A percentile compares a stretch with the other conserved stretches of the same genome.
Conservation (phyloP, 2,113 vertebrate species). For the Physeter macrocephalus region DNA sequence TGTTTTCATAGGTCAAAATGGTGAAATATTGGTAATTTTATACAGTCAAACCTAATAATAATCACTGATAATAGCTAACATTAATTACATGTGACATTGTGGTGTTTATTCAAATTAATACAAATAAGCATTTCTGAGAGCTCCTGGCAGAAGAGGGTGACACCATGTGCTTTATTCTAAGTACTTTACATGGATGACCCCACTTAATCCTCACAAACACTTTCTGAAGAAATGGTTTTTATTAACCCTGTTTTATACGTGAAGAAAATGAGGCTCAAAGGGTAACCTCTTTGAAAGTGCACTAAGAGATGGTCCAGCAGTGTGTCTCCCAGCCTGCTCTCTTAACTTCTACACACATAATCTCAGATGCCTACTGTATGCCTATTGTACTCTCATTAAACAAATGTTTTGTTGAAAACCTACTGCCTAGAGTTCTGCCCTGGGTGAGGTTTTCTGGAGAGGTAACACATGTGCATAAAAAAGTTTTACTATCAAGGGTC, state of each 20-base stretch:
- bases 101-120: not conserved
- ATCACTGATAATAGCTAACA: not conserved
- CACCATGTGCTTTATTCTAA: not conserved
- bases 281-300: not conserved
- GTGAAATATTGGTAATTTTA: not conserved
- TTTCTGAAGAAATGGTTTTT: not conserved
- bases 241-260: not conserved
- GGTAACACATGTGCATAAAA: not conserved
- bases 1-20: not conserved
- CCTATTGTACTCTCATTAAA: not conserved
- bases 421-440: not conserved
- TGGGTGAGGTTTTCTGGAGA: not conserved
- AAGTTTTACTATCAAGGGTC: not conserved
- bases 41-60: not conserved
- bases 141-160: not conserved
- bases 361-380: not conserved
- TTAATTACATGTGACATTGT: not conserved
- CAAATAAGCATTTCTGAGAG: not conserved
- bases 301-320: not conserved
- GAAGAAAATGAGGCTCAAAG: not conserved
- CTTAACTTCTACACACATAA: not conserved
- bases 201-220: not conserved
- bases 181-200: not conserved
- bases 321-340: not conserved
- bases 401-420: not conserved